phyloP scores from a whole-genome alignment of 2,113 vertebrate genomes.

The Oreochromis spilurus region DNA sequence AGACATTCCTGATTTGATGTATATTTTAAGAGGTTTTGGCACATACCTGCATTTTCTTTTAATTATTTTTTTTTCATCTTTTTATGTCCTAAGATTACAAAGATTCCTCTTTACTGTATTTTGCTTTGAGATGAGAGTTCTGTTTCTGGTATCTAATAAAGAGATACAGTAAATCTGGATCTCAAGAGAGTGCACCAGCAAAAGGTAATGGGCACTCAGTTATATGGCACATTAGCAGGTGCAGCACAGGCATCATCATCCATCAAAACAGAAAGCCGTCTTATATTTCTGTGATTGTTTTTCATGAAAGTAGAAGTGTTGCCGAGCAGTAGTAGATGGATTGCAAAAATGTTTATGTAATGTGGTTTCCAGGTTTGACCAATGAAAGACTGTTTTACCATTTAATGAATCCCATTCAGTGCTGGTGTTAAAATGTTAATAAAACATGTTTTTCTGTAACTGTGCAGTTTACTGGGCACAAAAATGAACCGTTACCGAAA shows the following conservation, averaged over 20 bases:
- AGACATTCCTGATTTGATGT: neutral
- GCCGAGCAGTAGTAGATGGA: neutral
- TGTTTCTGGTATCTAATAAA: constrained; percentile 21
- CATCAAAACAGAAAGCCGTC: neutral
- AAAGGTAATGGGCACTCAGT: constrained; percentile 34
- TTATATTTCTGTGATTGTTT: neutral
- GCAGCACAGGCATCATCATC: neutral
- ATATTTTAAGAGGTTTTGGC: neutral
- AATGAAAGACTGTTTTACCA: neutral
- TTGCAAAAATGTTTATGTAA: neutral
- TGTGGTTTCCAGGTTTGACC: neutral
- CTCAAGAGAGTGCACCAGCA: constrained; percentile 74
- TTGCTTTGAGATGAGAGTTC: neutral
- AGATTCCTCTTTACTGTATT: neutral
- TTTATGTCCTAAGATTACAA: neutral
- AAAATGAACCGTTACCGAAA: neutral
- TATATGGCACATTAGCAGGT: neutral
- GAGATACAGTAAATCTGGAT: constrained; percentile 52
- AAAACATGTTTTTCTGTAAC: neutral
- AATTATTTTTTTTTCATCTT: neutral
- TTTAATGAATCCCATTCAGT: neutral
- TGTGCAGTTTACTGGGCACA: neutral
- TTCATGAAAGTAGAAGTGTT: neutral
- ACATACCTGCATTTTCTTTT: neutral
- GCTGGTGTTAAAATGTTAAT: neutral